Evolutionary conservation across 1,140 invertebrate species (phyloP).

Genomic region (Oryctes rhinoceros): DNA sequence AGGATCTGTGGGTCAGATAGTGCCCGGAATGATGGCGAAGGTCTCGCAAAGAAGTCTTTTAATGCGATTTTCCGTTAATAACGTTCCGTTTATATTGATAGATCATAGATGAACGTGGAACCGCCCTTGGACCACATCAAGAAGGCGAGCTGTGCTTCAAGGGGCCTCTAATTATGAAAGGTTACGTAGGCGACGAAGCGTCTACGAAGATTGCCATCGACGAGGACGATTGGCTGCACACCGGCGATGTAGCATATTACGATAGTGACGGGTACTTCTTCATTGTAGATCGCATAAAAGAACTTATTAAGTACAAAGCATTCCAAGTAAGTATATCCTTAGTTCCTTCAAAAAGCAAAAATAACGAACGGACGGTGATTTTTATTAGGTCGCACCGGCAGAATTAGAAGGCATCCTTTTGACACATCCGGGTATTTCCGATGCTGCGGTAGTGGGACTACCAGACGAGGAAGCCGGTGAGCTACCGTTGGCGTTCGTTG

Average conservation of each 20-base stretch:
- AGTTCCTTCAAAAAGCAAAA: background rate
- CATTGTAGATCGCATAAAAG: constrained; percentile 80
- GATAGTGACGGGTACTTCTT: constrained; percentile 75
- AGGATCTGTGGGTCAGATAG: constrained; percentile 69
- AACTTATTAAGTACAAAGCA: constrained; percentile 83
- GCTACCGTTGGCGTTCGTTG: constrained; percentile 74
- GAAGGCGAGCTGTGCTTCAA: constrained; percentile 78
- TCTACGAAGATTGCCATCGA: constrained; percentile 74
- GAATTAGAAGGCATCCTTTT: constrained; percentile 78
- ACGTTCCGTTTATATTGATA: background rate
- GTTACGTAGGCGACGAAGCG: constrained; percentile 70
- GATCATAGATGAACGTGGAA: constrained; percentile 70
- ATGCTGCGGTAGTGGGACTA: constrained; percentile 78
- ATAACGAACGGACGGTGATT: background rate
- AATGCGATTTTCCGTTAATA: too few species aligned
- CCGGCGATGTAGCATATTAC: constrained; percentile 83
- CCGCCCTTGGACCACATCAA: constrained; percentile 68
- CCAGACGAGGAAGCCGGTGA: constrained; percentile 73
- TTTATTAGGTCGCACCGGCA: constrained; percentile 77
- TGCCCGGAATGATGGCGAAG: constrained; percentile 70
- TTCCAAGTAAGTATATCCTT: constrained; percentile 68
- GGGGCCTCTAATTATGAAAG: constrained; percentile 72
- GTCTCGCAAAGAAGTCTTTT: constrained; percentile 16
- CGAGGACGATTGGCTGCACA: constrained; percentile 78
- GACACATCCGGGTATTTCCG: constrained; percentile 70